Conservation (phyloP, 2,888 invertebrate species). For the Tenthredo mesomela region DNA sequence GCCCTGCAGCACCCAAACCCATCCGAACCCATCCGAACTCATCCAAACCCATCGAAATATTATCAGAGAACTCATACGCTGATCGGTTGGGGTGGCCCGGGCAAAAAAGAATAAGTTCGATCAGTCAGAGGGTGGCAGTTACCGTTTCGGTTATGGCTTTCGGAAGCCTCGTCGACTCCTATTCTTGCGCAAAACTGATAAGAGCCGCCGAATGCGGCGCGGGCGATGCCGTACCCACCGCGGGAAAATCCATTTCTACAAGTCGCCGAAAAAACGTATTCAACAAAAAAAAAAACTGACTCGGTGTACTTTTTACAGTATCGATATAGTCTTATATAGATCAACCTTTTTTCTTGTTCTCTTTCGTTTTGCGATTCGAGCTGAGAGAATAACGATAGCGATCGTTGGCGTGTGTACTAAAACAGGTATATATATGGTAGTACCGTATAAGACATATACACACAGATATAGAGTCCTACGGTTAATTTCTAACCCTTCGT, state of each 20-base stretch:
- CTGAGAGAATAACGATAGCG: background rate
- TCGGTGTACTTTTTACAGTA: background rate
- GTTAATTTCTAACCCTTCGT: constrained; percentile 72
- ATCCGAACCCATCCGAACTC: constrained; percentile 49
- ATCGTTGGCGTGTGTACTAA: background rate
- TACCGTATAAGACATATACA: background rate
- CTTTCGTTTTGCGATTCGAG: background rate
- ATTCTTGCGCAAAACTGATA: constrained; percentile 78
- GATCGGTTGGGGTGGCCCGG: constrained; percentile 50
- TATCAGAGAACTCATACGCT: constrained; percentile 64
- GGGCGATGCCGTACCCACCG: background rate
- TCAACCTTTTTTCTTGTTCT: background rate
- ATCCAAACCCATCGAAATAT: constrained; percentile 61
- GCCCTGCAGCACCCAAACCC: constrained; percentile 33
- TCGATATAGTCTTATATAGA: background rate
- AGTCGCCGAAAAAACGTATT: background rate
- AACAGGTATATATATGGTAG: too few species aligned
- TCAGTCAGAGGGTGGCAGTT: constrained; percentile 77
- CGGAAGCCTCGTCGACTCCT: constrained; percentile 77
- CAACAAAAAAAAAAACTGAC: background rate
- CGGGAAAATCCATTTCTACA: constrained; percentile 12
- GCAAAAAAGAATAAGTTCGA: constrained; percentile 75
- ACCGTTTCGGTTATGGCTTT: constrained; percentile 78
- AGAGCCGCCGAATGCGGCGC: constrained; percentile 59
- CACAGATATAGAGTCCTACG: constrained; percentile 54